Percentiles rank a stretch among this genome's conserved stretches.
phyloP scores from a whole-genome alignment of 2,113 vertebrate species.

The Fulica atra region DNA sequence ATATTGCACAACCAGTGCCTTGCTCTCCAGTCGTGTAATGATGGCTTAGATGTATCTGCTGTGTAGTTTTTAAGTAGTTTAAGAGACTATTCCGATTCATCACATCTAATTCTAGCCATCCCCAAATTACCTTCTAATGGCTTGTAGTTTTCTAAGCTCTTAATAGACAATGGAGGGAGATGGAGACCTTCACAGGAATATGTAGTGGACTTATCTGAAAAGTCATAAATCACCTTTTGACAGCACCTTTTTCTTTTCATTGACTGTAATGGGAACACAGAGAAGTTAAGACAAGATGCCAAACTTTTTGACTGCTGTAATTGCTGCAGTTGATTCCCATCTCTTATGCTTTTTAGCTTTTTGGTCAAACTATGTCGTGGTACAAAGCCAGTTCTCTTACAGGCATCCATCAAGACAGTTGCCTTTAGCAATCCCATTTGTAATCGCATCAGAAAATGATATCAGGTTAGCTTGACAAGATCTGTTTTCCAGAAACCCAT shows the following conservation, averaged over 20 bases:
- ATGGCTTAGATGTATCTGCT: neutral
- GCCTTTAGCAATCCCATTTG: conserved; percentile 33
- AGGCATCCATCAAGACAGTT: conserved; percentile 18
- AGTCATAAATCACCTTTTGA: neutral
- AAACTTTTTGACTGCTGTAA: conserved; percentile 5
- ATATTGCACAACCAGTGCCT: neutral
- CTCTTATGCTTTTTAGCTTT: conserved; percentile 23
- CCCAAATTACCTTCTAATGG: neutral
- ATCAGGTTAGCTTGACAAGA: conserved; percentile 57
- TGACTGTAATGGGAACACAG: neutral
- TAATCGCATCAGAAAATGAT: conserved; percentile 58
- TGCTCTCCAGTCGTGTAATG: neutral
- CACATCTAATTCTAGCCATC: neutral
- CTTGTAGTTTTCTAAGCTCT: neutral
- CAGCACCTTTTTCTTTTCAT: neutral
- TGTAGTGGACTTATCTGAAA: neutral
- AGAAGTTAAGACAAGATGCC: conserved; percentile 16
- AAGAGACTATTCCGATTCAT: neutral
- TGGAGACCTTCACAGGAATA: neutral
- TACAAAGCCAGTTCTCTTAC: neutral
- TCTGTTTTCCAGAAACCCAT: conserved; percentile 51
- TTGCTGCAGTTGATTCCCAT: conserved; percentile 1
- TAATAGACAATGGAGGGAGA: neutral
- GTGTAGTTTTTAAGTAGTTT: neutral
- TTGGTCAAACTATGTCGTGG: neutral